Percentiles rank a stretch among this genome's conserved stretches.
These are phyloP conservation scores for Nymphalis polychloros DNA, from an alignment of 2,888 invertebrate genomes.

Conservation along the genomic window DNA sequence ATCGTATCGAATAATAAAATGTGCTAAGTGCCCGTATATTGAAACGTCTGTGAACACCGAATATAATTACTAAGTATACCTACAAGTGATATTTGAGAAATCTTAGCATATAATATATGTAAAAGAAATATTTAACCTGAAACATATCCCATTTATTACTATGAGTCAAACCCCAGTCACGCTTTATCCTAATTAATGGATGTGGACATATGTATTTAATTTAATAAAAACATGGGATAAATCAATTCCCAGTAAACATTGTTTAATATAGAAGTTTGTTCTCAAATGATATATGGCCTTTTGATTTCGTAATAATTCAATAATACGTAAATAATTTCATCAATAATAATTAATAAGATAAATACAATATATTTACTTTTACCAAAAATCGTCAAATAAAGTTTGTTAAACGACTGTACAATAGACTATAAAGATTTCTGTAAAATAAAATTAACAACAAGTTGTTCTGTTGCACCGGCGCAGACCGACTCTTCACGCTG, in stretches of 20 bases:
- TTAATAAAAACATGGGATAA: constrained; percentile 15
- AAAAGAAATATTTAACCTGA: constrained; percentile 34
- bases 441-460: constrained; percentile 43
- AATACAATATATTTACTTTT: constrained; percentile 1
- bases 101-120: constrained; percentile 32
- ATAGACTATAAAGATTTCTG: constrained; percentile 36
- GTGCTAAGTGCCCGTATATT: constrained; percentile 25
- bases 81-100: constrained; percentile 27
- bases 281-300: constrained; percentile 24
- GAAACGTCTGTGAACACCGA: constrained; percentile 14
- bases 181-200: constrained; percentile 17
- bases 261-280: neutral
- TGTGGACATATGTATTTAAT: constrained; percentile 34
- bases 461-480: constrained; percentile 38
- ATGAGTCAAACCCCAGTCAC: constrained; percentile 36
- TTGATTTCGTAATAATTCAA: constrained; percentile 15
- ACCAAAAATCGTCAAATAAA: constrained; percentile 35
- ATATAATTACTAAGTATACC: constrained; percentile 19
- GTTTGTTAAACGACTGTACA: constrained; percentile 38
- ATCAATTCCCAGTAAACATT: constrained; percentile 5
- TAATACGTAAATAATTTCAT: constrained; percentile 13
- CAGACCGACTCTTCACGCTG: constrained; percentile 37
- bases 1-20: constrained; percentile 15
- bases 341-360: constrained; percentile 7
- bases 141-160: constrained; percentile 37